These are phyloP conservation scores for Lycodopsis pacificus DNA, from an alignment of 2,797 vertebrate genomes.

Conservation along the genomic window DNA sequence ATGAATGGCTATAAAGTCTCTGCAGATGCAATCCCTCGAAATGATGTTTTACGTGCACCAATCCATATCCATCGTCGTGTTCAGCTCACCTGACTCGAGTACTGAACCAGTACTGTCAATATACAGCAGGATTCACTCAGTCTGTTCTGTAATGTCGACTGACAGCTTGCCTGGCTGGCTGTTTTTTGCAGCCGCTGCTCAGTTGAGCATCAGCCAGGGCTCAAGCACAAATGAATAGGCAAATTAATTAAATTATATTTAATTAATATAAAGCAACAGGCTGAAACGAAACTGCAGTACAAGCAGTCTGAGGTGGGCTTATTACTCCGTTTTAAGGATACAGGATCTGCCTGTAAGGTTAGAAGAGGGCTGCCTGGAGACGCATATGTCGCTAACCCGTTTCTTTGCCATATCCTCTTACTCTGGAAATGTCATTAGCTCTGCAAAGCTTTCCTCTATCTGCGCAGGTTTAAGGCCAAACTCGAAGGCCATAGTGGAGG, in stretches of 20 bases:
- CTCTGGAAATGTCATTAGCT: conserved; percentile 59
- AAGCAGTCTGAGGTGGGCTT: conserved; percentile 15
- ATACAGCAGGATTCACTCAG: conserved; percentile 20
- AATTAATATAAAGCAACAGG: conserved; percentile 48
- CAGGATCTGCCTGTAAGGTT: conserved; percentile 17
- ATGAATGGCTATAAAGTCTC: neutral
- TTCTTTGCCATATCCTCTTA: conserved; percentile 69
- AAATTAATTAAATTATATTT: too few species aligned
- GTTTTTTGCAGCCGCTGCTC: conserved; percentile 25
- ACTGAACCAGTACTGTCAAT: conserved; percentile 15
- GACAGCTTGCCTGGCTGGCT: conserved; percentile 25
- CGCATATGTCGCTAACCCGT: conserved; percentile 44
- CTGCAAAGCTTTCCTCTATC: conserved; percentile 49
- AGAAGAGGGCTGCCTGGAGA: conserved; percentile 18
- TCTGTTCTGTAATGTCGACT: conserved; percentile 26
- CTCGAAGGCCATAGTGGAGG: conserved; percentile 44
- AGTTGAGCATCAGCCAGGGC: conserved; percentile 32
- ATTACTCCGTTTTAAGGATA: conserved; percentile 36
- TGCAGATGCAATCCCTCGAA: conserved; percentile 3
- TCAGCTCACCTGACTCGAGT: conserved; percentile 27
- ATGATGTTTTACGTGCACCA: neutral
- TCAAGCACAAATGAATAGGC: conserved; percentile 40
- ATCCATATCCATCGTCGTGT: neutral
- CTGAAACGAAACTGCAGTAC: conserved; percentile 37
- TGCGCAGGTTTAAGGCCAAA: conserved; percentile 23